A percentile compares a stretch with the other conserved stretches of the same genome.
phyloP scores from a whole-genome alignment of 2,113 vertebrate species.

The Sciurus niger region DNA sequence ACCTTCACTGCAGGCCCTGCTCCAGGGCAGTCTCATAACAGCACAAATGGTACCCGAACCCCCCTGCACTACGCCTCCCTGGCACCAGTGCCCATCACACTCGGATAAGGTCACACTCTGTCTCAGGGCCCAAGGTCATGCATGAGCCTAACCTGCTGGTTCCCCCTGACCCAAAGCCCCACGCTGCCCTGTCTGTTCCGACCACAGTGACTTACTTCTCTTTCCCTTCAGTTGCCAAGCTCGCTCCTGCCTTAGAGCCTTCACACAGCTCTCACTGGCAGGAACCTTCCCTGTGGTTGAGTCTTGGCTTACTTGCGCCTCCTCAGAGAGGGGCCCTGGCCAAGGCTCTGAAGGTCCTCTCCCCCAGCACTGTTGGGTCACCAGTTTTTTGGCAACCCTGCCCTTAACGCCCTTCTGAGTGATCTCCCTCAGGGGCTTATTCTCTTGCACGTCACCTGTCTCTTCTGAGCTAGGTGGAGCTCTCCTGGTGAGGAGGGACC shows the following conservation, averaged over 20 bases:
- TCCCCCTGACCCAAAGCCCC: background rate
- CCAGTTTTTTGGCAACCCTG: background rate
- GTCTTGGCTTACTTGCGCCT: background rate
- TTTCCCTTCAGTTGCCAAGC: background rate
- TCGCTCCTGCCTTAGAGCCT: background rate
- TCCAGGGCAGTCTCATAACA: background rate
- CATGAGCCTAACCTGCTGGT: background rate
- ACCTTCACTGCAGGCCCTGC: background rate
- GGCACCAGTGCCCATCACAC: accelerated
- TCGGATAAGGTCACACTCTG: background rate
- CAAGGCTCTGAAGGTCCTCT: background rate
- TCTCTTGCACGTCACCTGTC: background rate
- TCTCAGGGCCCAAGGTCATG: background rate
- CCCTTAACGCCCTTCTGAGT: background rate
- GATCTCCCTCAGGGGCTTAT: background rate
- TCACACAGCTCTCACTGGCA: background rate
- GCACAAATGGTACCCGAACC: background rate
- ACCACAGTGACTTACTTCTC: background rate
- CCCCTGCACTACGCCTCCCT: accelerated
- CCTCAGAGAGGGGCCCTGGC: background rate
- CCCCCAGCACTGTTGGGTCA: accelerated
- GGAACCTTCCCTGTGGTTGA: background rate
- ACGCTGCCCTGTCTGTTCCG: background rate
- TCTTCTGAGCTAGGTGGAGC: background rate
- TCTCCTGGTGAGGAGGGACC: background rate